phyloP scores from a whole-genome alignment of 2,113 vertebrate genomes.

The Bufo gargarizans region DNA sequence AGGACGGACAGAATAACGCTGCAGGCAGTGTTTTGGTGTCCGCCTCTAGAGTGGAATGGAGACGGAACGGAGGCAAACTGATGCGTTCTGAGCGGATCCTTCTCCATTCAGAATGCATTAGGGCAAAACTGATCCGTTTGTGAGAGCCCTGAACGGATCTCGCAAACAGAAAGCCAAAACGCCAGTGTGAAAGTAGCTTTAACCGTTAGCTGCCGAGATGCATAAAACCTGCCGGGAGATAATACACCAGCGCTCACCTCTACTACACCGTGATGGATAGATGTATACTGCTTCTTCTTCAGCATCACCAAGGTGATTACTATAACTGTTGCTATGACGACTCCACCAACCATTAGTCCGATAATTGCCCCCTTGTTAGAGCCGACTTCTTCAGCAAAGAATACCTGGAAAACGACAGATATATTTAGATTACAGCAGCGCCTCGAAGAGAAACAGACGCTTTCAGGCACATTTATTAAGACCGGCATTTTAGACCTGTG shows the following conservation, averaged over 20 bases:
- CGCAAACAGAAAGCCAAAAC: too few species aligned
- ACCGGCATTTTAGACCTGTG: too few species aligned
- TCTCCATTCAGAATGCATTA: too few species aligned
- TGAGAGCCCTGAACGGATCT: too few species aligned
- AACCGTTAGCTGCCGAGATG: neutral
- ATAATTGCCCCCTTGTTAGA: slow-evolving; percentile 98
- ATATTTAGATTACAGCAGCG: neutral
- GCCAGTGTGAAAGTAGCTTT: too few species aligned
- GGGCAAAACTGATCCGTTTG: too few species aligned
- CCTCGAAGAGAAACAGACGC: neutral
- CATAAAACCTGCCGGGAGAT: neutral
- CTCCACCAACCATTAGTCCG: slow-evolving; percentile 97
- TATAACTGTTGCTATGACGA: slow-evolving; percentile 98
- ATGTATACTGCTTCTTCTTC: slow-evolving; percentile 98
- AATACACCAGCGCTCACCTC: slow-evolving; percentile 78
- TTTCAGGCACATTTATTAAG: too few species aligned
- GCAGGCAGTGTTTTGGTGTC: too few species aligned
- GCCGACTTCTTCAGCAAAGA: slow-evolving; percentile 94
- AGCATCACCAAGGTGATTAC: slow-evolving; percentile 99
- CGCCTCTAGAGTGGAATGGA: too few species aligned
- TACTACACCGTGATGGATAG: slow-evolving; percentile 97
- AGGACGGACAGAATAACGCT: too few species aligned
- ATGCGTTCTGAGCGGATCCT: too few species aligned
- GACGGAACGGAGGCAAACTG: too few species aligned
- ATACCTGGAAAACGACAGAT: slow-evolving; percentile 78